These are phyloP conservation scores for Propsilocerus akamusi DNA, from an alignment of 1,140 invertebrate species.

Conservation along the genomic window DNA sequence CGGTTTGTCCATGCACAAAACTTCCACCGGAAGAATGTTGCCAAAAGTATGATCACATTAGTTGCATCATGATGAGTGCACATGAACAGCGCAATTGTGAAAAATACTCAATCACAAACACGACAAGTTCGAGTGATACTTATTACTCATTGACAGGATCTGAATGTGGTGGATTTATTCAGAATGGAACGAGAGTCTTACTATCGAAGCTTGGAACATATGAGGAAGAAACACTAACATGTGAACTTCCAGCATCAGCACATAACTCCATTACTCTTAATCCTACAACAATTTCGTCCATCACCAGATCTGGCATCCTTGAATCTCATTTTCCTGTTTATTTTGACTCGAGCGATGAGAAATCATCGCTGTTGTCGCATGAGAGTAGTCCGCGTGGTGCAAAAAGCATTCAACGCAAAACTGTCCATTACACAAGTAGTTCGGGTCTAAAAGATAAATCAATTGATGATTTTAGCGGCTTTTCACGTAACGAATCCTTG, in stretches of 20 bases:
- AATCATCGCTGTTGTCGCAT: not conserved
- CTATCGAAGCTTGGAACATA: not conserved
- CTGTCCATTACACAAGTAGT: slow-evolving; percentile 12
- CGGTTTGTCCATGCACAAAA: slow-evolving; percentile 14
- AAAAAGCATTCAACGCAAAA: slow-evolving; percentile 10
- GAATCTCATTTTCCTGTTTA: slow-evolving; percentile 20
- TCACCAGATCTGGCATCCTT: slow-evolving; percentile 15
- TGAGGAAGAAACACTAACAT: not conserved
- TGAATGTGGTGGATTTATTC: not conserved
- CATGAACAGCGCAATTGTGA: slow-evolving; percentile 7
- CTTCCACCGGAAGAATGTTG: slow-evolving; percentile 9
- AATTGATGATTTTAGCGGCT: slow-evolving; percentile 14
- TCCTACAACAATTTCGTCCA: not conserved
- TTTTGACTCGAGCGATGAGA: not conserved
- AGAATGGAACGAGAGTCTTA: not conserved
- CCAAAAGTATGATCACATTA: slow-evolving; percentile 10
- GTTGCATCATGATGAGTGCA: slow-evolving; percentile 3
- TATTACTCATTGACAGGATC: slow-evolving; percentile 11
- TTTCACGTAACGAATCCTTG: slow-evolving; percentile 17
- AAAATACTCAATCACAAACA: slow-evolving; percentile 1
- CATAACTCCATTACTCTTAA: not conserved
- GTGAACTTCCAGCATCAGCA: not conserved
- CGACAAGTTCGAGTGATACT: slow-evolving; percentile 16
- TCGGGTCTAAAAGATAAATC: slow-evolving; percentile 12
- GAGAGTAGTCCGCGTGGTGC: slow-evolving; percentile 11